Conservation (phyloP, 1,140 invertebrate species). For the Zaprionus lachaisei region DNA sequence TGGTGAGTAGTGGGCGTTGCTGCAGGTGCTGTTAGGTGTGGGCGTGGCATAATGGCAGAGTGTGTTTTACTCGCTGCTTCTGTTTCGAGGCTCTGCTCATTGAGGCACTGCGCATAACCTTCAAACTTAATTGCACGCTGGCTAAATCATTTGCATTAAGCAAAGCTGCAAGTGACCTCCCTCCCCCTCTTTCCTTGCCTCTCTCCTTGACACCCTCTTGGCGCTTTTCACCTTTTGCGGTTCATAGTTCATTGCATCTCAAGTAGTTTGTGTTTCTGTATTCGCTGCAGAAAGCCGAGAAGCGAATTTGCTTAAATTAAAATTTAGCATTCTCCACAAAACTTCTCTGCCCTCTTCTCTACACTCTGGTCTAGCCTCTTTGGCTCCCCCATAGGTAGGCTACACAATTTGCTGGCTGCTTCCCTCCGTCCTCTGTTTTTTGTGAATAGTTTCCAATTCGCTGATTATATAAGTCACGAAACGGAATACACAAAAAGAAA, state of each 20-base stretch:
- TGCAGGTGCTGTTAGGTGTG: too few relatives aligned
- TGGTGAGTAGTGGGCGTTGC: constrained; percentile 18
- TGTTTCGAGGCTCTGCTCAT: background rate
- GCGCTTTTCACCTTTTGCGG: constrained; percentile 73
- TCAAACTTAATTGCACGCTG: constrained; percentile 77
- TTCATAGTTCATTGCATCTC: constrained; percentile 73
- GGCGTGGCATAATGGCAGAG: constrained; percentile 1
- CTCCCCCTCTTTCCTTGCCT: background rate
- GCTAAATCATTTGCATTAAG: constrained; percentile 78
- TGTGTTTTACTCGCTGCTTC: background rate
- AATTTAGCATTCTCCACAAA: constrained; percentile 44
- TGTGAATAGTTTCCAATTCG: constrained; percentile 78
- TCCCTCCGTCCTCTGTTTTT: constrained; percentile 7
- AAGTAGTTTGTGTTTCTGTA: constrained; percentile 54
- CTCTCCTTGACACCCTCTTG: constrained; percentile 22
- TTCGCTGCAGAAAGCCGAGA: constrained; percentile 27
- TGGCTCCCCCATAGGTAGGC: constrained; percentile 65
- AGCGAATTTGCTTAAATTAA: constrained; percentile 75
- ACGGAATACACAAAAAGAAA: constrained; percentile 41
- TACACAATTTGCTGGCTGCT: constrained; percentile 46
- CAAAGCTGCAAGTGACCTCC: constrained; percentile 40
- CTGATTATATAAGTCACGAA: constrained; percentile 58
- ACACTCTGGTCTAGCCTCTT: constrained; percentile 18
- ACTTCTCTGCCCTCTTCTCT: background rate
- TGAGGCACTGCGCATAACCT: constrained; percentile 58